Evolutionary conservation across 2,113 vertebrate species (phyloP).

Genomic region (Varanus komodoensis): DNA sequence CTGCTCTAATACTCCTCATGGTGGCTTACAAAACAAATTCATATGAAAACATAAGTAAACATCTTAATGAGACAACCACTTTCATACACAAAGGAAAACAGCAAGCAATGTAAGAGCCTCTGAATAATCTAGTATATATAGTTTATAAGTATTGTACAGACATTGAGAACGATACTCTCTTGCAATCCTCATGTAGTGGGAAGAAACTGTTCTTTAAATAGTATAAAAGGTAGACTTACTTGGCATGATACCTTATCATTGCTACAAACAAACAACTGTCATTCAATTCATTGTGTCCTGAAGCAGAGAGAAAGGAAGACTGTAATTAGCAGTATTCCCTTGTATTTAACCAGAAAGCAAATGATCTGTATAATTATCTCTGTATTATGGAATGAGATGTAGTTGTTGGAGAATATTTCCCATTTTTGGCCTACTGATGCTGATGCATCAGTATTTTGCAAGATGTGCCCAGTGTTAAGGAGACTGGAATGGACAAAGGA

Average conservation of each 20-base stretch:
- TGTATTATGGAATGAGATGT: conserved; percentile 44
- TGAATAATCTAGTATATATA: background rate
- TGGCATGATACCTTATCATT: conserved; percentile 14
- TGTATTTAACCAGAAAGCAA: conserved; percentile 47
- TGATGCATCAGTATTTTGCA: background rate
- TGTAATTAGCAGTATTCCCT: conserved; percentile 50
- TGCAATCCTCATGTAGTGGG: conserved; percentile 5
- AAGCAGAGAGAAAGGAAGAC: conserved; percentile 37
- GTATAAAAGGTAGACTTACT: conserved; percentile 34
- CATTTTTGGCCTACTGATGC: conserved; percentile 14
- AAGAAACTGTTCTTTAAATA: conserved; percentile 47
- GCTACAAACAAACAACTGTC: conserved; percentile 26
- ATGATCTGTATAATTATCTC: conserved; percentile 19
- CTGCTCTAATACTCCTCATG: background rate
- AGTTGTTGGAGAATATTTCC: conserved; percentile 43
- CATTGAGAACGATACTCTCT: background rate
- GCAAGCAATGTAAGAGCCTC: too few species aligned
- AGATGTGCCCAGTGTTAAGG: conserved; percentile 4
- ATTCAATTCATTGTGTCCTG: conserved; percentile 16
- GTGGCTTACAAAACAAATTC: background rate
- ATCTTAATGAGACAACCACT: background rate
- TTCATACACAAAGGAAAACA: background rate
- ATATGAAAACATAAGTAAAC: background rate
- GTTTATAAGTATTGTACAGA: background rate
- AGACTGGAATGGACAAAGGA: background rate